Conservation (phyloP, 1,140 invertebrate species). For the Proctacanthus coquilletti region DNA sequence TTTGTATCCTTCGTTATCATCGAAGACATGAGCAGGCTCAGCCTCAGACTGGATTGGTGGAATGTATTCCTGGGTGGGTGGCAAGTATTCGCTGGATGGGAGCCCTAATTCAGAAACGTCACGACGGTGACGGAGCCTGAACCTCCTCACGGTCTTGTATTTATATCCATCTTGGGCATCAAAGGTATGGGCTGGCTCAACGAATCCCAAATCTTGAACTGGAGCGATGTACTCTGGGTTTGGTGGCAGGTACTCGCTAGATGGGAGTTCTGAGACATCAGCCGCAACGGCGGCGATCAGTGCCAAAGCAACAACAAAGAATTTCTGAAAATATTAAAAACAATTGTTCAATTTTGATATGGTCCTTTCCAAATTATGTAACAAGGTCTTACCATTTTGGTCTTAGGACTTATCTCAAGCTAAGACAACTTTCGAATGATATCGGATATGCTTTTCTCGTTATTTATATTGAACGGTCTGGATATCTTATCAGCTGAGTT, state of each 20-base stretch:
- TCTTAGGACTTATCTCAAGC: no score
- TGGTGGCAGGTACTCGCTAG: neutral
- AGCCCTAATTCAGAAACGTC: conserved; percentile 18
- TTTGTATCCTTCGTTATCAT: conserved; percentile 15
- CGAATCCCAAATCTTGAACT: no score
- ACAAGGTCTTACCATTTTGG: no score
- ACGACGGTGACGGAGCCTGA: conserved; percentile 15
- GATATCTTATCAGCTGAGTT: no score
- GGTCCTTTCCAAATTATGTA: no score
- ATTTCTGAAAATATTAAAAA: neutral
- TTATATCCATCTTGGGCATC: conserved; percentile 16
- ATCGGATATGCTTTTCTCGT: no score
- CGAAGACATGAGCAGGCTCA: no score
- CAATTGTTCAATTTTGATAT: no score
- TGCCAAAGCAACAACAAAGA: neutral
- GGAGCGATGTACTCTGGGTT: neutral
- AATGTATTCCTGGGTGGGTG: conserved; percentile 14
- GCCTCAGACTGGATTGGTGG: no score
- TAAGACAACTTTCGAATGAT: no score
- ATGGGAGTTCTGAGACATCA: conserved; percentile 5
- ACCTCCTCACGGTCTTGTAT: conserved; percentile 15
- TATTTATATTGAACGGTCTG: no score
- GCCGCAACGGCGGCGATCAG: neutral
- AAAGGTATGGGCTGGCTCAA: conserved; percentile 6
- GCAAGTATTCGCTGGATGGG: conserved; percentile 16